Conservation (phyloP, 1,140 invertebrate genomes). For the Galendromus occidentalis region DNA sequence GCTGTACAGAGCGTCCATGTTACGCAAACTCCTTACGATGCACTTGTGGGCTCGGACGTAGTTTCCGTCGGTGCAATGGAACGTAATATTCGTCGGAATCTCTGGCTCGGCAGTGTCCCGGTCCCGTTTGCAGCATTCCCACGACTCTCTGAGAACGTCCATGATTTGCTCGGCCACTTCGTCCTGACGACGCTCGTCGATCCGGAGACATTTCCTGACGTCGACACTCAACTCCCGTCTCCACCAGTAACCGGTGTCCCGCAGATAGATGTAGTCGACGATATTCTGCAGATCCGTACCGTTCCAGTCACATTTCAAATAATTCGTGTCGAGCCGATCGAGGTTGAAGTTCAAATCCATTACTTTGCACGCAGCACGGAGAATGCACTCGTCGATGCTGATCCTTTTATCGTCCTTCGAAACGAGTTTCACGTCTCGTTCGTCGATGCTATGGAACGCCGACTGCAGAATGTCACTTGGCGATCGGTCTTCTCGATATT, state of each 20-base stretch:
- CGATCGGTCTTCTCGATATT: slow-evolving; percentile 7
- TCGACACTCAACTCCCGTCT: not conserved
- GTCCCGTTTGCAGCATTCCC: slow-evolving; percentile 5
- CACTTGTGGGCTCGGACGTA: slow-evolving; percentile 8
- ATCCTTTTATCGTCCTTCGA: slow-evolving; percentile 2
- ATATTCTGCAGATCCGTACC: slow-evolving; percentile 8
- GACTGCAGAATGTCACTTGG: not conserved
- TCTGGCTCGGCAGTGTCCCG: not conserved
- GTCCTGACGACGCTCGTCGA: slow-evolving; percentile 1
- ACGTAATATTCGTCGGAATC: slow-evolving; percentile 1
- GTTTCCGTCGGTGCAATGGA: slow-evolving; percentile 2
- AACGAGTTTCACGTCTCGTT: not conserved
- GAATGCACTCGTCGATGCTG: slow-evolving; percentile 5
- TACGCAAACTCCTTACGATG: not conserved
- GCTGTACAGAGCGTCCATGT: not conserved
- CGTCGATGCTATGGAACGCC: slow-evolving; percentile 7
- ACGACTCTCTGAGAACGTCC: not conserved
- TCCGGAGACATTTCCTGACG: not conserved
- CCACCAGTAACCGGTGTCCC: slow-evolving; percentile 7
- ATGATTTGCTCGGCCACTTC: slow-evolving; percentile 8
- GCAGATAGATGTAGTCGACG: slow-evolving; percentile 7
- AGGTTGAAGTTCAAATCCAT: slow-evolving; percentile 6
- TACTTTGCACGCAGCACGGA: slow-evolving; percentile 2
- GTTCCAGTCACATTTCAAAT: not conserved
- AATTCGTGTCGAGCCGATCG: not conserved